Conservation (phyloP, 1,140 invertebrate species). For the Radopholus similis region DNA sequence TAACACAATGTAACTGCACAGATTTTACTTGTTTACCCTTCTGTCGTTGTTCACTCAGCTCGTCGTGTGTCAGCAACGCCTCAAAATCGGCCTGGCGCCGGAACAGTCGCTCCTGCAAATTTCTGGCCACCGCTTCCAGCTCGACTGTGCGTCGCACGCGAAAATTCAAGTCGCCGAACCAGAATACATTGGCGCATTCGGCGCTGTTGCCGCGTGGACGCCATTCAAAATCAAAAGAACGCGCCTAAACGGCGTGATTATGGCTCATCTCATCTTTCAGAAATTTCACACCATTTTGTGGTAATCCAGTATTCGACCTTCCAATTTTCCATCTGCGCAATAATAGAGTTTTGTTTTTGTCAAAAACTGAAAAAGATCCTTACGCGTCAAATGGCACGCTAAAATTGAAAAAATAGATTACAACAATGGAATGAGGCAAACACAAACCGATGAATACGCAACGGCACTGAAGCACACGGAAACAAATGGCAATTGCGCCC, state of each 20-base stretch:
- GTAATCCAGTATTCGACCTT: constrained; percentile 41
- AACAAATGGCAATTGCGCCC: constrained; percentile 48
- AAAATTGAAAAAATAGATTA: too few relatives aligned
- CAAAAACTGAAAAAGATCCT: constrained; percentile 18
- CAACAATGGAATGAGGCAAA: too few relatives aligned
- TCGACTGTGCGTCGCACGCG: constrained; percentile 15
- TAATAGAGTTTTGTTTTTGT: background rate
- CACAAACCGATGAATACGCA: constrained; percentile 47
- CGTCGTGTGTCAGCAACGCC: constrained; percentile 30
- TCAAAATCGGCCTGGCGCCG: constrained; percentile 20
- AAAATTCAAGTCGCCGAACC: constrained; percentile 48
- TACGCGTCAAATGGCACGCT: constrained; percentile 49
- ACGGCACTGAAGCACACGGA: constrained; percentile 35
- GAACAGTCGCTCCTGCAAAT: constrained; percentile 31
- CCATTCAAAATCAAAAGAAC: constrained; percentile 32
- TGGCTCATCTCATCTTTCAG: too few relatives aligned
- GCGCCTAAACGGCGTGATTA: too few relatives aligned
- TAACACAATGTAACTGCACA: constrained; percentile 12
- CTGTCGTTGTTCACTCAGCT: constrained; percentile 24
- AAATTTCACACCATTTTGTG: constrained; percentile 42
- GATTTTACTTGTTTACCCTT: constrained; percentile 30
- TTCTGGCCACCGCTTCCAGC: constrained; percentile 10
- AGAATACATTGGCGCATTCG: constrained; percentile 28
- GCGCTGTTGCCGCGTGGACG: background rate
- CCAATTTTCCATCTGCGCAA: constrained; percentile 37